Evolutionary conservation across 1,140 invertebrate genomes (phyloP).

Genomic region (Oncopeltus fasciatus): DNA sequence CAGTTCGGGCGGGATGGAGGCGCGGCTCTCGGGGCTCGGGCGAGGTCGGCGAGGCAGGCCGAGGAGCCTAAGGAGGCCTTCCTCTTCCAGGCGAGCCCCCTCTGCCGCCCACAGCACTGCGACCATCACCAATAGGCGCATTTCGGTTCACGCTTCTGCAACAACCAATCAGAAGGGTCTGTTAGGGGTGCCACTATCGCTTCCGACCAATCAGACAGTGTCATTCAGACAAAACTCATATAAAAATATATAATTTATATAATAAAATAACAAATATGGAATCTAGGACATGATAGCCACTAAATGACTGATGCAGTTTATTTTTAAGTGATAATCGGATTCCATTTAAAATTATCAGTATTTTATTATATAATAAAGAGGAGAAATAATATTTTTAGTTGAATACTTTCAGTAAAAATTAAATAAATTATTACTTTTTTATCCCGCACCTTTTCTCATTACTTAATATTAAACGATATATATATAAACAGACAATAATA

Average conservation of each 20-base stretch:
- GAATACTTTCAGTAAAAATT: background rate
- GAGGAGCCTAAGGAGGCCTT: constrained; percentile 49
- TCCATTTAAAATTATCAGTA: background rate
- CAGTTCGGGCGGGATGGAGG: constrained; percentile 60
- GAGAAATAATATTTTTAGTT: background rate
- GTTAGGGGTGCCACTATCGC: no score
- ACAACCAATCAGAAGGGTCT: constrained; percentile 26
- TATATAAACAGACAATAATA: no score
- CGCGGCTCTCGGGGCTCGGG: constrained; percentile 29
- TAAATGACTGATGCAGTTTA: background rate
- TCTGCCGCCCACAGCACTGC: constrained; percentile 21
- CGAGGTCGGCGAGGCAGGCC: constrained; percentile 50
- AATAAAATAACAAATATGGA: background rate
- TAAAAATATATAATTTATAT: background rate
- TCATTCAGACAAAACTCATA: background rate
- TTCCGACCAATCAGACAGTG: no score
- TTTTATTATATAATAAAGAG: background rate
- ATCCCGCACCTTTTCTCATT: background rate
- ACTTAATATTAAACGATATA: background rate
- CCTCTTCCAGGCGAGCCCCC: constrained; percentile 11
- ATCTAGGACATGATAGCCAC: background rate
- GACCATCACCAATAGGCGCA: constrained; percentile 36
- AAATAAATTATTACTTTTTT: background rate
- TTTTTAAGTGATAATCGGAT: background rate
- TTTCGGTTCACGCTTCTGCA: constrained; percentile 37